Percentiles rank a stretch among this genome's conserved stretches.
These are phyloP conservation scores for Cosmopolites sordidus DNA, from an alignment of 2,888 invertebrate species.

Conservation along the genomic window DNA sequence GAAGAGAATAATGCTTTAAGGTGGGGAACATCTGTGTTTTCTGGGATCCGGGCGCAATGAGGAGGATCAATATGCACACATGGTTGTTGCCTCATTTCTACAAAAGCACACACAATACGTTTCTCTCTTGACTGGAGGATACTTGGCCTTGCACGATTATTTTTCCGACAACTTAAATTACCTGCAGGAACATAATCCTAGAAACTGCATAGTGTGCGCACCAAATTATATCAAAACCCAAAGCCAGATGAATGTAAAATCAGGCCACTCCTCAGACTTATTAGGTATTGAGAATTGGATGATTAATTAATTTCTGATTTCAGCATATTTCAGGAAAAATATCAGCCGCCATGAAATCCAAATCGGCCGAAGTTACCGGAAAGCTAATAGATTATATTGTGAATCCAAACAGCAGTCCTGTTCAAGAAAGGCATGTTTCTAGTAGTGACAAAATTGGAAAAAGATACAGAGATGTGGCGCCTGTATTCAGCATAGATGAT, in stretches of 20 bases:
- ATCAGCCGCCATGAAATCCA: constrained; percentile 82
- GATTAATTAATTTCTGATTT: background rate
- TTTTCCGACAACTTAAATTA: constrained; percentile 77
- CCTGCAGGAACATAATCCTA: constrained; percentile 78
- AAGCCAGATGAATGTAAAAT: constrained; percentile 32
- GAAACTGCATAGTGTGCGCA: constrained; percentile 77
- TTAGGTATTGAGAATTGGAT: constrained; percentile 50
- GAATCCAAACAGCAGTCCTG: constrained; percentile 64
- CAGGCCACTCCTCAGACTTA: constrained; percentile 58
- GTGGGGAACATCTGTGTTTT: constrained; percentile 86
- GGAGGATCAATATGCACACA: constrained; percentile 93
- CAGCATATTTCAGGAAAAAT: constrained; percentile 55
- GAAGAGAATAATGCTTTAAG: constrained; percentile 35
- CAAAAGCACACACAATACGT: constrained; percentile 92
- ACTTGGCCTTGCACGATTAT: constrained; percentile 76
- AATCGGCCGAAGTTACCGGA: constrained; percentile 87
- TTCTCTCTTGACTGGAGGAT: constrained; percentile 88
- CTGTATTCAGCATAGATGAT: constrained; percentile 93
- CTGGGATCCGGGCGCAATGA: constrained; percentile 91
- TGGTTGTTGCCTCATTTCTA: constrained; percentile 96
- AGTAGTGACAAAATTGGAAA: constrained; percentile 80
- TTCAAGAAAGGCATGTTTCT: constrained; percentile 76
- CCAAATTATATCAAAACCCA: constrained; percentile 43
- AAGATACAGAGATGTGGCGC: constrained; percentile 83
- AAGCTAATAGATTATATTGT: constrained; percentile 91